Base-by-base conservation (phyloP, 2,888 invertebrate species). In the Dynastes grantii region DNA sequence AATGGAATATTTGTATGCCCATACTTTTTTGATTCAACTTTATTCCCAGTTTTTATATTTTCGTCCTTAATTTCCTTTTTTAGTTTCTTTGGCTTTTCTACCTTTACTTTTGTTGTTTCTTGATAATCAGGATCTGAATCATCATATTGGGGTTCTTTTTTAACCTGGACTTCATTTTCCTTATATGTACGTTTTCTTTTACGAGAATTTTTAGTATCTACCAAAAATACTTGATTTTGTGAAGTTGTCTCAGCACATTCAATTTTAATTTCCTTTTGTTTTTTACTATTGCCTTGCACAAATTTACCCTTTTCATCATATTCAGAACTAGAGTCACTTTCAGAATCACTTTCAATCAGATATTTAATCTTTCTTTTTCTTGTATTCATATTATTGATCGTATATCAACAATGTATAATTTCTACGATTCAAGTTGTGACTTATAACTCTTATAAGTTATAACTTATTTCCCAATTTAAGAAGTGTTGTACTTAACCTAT, bases 111-210 rank as follows among this genome's bases (percentile, higher is more conserved):
- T 6, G 29, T n/a, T 3, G 27, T 53, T 53, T 58, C 37, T 37
- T 37, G 5, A 64, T 64, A 64, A 64, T 64, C 64, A 64, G 49
- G 45, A 67, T 67, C 67, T 16, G 67, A 67, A 67, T 67, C 67
- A 45, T 67, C 6, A 32, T 40, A 49, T 9, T 45, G 40, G 16
- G 1, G 6, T 11, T 67, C 67, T 16, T 22, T 45, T 67, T 67
- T 16, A 32, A 16, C 13, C 11, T 22, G 8, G 8, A 55, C 9
- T 9, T 51, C 16, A 58, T 58, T 22, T 58, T 58, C 9, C 27
- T 3, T 16, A 45, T 16, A 2, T 22, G n/a, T 6, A 16, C 4
- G n/a, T 67, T 37, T 64, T 5, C 16, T 64, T 64, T 64, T 37
- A n/a, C 16, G 37, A 2, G 64, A 1, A 16, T 9, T 22, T 58